phyloP scores from a whole-genome alignment of 2,113 vertebrate species.

The Xiphophorus maculatus region DNA sequence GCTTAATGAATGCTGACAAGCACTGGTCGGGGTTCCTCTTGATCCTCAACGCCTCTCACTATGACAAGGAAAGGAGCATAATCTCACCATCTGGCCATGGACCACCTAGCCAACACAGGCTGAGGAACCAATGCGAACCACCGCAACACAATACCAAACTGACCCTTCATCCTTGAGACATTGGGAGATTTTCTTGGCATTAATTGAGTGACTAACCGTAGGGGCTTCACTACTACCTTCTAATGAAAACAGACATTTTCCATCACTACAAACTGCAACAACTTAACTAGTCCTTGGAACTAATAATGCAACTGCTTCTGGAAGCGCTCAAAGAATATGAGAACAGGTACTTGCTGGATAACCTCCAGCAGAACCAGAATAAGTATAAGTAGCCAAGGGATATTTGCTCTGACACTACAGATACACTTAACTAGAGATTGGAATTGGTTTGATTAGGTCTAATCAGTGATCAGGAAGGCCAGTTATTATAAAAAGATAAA shows the following conservation, averaged over 20 bases:
- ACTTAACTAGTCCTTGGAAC: constrained; percentile 16
- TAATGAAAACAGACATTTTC: constrained; percentile 40
- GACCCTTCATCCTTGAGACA: constrained; percentile 15
- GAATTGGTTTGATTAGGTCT: no score
- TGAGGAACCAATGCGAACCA: background rate
- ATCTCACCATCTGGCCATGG: constrained; percentile 56
- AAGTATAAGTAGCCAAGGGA: no score
- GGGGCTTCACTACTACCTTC: constrained; percentile 5
- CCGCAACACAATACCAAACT: constrained; percentile 23
- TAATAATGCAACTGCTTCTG: constrained; percentile 1
- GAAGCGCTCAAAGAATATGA: constrained; percentile 10
- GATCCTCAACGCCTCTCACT: constrained; percentile 43
- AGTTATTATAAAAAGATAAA: no score
- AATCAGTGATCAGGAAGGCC: no score
- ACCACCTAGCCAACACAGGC: constrained; percentile 35
- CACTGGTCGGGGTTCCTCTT: constrained; percentile 48
- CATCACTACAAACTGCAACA: background rate
- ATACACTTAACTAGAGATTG: no score
- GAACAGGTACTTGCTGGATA: constrained; percentile 11
- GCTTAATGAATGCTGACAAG: constrained; percentile 61
- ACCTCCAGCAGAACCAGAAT: no score
- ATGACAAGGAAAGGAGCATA: constrained; percentile 31
- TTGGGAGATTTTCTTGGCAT: constrained; percentile 31
- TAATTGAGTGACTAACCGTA: constrained; percentile 38
- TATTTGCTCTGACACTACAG: no score